Percentiles rank a stretch among this genome's conserved stretches.
Evolutionary conservation across 2,888 invertebrate genomes (phyloP).

Genomic region (Lysandra coridon): DNA sequence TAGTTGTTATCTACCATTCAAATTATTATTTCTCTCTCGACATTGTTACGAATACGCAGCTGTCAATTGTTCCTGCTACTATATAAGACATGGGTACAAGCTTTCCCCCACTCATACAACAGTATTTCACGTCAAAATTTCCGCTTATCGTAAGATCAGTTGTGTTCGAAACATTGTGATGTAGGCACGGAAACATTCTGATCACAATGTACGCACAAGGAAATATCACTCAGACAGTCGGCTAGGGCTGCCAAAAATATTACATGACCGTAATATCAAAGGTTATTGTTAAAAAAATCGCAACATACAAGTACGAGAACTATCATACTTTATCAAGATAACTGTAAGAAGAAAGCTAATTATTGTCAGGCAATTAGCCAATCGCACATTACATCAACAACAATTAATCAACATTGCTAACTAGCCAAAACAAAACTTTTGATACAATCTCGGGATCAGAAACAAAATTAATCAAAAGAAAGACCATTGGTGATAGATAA

Average conservation of each 20-base stretch:
- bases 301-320: too few species aligned
- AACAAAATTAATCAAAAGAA: too few species aligned
- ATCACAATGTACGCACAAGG: background rate
- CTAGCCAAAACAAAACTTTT: too few species aligned
- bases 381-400: too few species aligned
- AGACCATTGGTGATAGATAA: too few species aligned
- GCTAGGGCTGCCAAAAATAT: background rate
- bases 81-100: background rate
- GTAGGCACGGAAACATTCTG: conserved; percentile 4
- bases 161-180: background rate
- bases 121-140: background rate
- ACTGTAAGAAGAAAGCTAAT: too few species aligned
- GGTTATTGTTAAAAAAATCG: too few species aligned
- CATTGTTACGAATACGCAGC: background rate
- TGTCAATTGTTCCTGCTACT: background rate
- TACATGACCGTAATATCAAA: too few species aligned
- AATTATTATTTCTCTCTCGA: background rate
- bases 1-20: background rate
- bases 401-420: too few species aligned
- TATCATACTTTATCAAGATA: too few species aligned
- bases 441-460: too few species aligned
- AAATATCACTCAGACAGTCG: conserved; percentile 30
- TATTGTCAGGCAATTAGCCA: too few species aligned
- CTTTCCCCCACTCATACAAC: background rate
- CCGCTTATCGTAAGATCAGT: conserved; percentile 2